Percentiles rank a stretch among this genome's conserved stretches.
Evolutionary conservation across 1,140 invertebrate species (phyloP).

Genomic region (Phortica variegata): DNA sequence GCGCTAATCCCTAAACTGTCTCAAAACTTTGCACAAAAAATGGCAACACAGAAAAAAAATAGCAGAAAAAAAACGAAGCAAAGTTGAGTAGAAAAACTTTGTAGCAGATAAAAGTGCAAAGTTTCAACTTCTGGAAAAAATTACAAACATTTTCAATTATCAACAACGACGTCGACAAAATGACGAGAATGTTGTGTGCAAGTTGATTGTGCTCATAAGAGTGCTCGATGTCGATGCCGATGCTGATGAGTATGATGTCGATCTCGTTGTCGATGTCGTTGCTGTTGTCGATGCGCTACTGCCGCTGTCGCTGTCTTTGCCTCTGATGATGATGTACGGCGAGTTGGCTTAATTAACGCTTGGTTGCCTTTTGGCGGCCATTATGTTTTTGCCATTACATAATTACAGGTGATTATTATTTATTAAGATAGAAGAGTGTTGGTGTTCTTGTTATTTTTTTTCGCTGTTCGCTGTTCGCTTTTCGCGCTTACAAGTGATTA

Average conservation of each 20-base stretch:
- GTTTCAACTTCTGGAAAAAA: constrained; percentile 41
- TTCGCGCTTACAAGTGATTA: too few species aligned
- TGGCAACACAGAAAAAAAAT: too few species aligned
- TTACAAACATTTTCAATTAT: constrained; percentile 54
- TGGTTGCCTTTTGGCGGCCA: constrained; percentile 2
- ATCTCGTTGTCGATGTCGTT: too few species aligned
- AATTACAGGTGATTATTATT: constrained; percentile 50
- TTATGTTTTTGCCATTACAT: constrained; percentile 46
- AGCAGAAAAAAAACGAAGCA: constrained; percentile 1
- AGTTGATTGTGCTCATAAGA: too few species aligned
- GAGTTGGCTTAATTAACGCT: too few species aligned
- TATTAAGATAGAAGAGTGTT: constrained; percentile 42
- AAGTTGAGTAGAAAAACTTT: constrained; percentile 23
- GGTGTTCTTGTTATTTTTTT: constrained; percentile 4
- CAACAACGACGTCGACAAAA: constrained; percentile 24
- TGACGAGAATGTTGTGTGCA: neutral
- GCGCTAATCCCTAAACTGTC: constrained; percentile 49
- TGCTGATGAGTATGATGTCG: constrained; percentile 23
- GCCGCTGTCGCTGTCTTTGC: too few species aligned
- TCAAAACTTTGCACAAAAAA: constrained; percentile 44
- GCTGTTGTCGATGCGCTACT: constrained; percentile 43
- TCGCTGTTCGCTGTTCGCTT: neutral
- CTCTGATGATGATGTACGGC: too few species aligned
- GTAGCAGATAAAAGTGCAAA: constrained; percentile 49
- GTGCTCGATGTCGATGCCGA: neutral